Evolutionary conservation across 2,888 invertebrate genomes (phyloP).

Genomic region (Agonopterix arenella): DNA sequence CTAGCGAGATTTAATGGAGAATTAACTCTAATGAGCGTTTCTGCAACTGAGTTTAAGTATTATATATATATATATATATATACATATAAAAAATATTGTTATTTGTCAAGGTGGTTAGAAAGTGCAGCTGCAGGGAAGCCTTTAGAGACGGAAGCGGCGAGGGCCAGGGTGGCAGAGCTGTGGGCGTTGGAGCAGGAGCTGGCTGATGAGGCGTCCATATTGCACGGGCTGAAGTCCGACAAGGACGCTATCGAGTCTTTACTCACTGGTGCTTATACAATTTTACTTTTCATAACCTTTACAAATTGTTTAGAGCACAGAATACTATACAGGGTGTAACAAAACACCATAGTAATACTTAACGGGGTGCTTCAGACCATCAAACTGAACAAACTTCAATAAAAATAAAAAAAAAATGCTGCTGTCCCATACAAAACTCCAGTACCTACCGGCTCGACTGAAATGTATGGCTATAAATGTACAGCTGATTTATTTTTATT

Average conservation of each 20-base stretch:
- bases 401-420: too few relatives aligned
- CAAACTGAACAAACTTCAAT: too few relatives aligned
- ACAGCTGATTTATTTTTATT: too few relatives aligned
- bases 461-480: too few relatives aligned
- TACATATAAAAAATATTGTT: background rate
- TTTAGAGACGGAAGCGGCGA: constrained; percentile 64
- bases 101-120: constrained; percentile 81
- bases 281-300: background rate
- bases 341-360: too few relatives aligned
- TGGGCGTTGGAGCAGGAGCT: constrained; percentile 70
- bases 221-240: constrained; percentile 64
- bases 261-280: constrained; percentile 42
- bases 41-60: too few relatives aligned
- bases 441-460: too few relatives aligned
- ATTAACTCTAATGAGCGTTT: too few relatives aligned
- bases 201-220: constrained; percentile 67
- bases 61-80: background rate
- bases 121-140: constrained; percentile 84
- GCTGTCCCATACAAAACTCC: too few relatives aligned
- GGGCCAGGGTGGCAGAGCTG: constrained; percentile 64
- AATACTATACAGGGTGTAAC: too few relatives aligned
- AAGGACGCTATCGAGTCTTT: constrained; percentile 68
- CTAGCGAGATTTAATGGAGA: too few relatives aligned
- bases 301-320: background rate
- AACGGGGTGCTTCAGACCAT: too few relatives aligned